Percentiles rank a stretch among this genome's conserved stretches.
These are phyloP conservation scores for Australoheros scitulus DNA, from an alignment of 2,113 vertebrate genomes.

Conservation along the genomic window DNA sequence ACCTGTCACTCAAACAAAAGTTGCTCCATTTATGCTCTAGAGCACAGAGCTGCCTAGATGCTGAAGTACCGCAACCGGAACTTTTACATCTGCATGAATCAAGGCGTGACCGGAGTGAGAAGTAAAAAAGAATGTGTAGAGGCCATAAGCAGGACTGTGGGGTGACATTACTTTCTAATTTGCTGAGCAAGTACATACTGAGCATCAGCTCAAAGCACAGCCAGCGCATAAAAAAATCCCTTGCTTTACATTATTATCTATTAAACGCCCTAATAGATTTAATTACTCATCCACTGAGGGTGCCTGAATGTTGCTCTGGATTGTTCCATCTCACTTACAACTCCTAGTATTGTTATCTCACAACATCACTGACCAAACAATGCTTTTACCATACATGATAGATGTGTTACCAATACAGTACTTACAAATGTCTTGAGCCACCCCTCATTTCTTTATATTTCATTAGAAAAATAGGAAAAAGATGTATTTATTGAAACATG, in stretches of 20 bases:
- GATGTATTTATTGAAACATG: neutral
- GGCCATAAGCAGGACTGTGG: neutral
- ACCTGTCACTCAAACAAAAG: neutral
- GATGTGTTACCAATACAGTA: neutral
- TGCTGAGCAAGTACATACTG: neutral
- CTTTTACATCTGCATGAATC: neutral
- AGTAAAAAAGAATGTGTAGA: neutral
- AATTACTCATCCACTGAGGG: neutral
- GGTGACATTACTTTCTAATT: neutral
- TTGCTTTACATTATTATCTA: neutral
- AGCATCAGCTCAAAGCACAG: neutral
- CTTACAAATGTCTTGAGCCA: neutral
- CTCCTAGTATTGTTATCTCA: neutral
- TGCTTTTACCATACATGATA: neutral
- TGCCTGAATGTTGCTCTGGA: neutral
- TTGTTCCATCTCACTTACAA: neutral
- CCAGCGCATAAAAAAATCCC: neutral
- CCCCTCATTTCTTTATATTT: neutral
- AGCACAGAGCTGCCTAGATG: neutral
- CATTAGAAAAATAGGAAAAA: neutral
- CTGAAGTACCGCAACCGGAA: fast-evolving
- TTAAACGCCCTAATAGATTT: neutral
- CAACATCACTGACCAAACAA: neutral
- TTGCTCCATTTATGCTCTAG: neutral
- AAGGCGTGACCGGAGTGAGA: neutral